phyloP scores from a whole-genome alignment of 2,113 vertebrate genomes.

The Esox niger region DNA sequence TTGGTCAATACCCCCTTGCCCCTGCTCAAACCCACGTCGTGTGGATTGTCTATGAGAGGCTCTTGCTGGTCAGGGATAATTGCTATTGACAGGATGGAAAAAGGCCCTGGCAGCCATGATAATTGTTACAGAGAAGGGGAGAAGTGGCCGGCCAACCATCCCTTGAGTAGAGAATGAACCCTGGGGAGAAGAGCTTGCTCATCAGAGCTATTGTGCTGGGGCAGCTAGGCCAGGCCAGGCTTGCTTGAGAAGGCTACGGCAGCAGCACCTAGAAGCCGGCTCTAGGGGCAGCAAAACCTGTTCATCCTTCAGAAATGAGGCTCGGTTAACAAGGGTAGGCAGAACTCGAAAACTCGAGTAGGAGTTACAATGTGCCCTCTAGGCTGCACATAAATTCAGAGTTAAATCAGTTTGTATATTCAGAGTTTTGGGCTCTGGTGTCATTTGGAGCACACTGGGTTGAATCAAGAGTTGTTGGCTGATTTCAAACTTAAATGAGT shows the following conservation, averaged over 20 bases:
- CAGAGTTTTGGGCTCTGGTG: too few species aligned
- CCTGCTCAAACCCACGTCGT: slow-evolving; percentile 13
- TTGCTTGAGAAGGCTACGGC: slow-evolving; percentile 8
- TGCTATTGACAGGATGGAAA: slow-evolving; percentile 71
- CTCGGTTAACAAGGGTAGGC: slow-evolving; percentile 50
- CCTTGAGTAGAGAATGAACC: slow-evolving; percentile 38
- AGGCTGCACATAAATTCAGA: too few species aligned
- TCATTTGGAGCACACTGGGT: too few species aligned
- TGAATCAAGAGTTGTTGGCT: too few species aligned
- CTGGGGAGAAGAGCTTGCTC: slow-evolving; percentile 47
- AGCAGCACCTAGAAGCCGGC: slow-evolving; percentile 33
- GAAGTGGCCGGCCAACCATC: slow-evolving; percentile 41
- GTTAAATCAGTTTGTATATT: too few species aligned
- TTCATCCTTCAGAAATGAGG: slow-evolving; percentile 45
- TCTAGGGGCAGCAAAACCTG: slow-evolving; percentile 40
- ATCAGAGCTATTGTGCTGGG: slow-evolving; percentile 30
- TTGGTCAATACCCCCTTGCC: slow-evolving; percentile 18
- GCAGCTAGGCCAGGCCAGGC: slow-evolving; percentile 41
- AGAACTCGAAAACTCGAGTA: slow-evolving; percentile 57
- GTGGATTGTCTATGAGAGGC: slow-evolving; percentile 50
- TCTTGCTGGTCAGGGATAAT: slow-evolving; percentile 63
- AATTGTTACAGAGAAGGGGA: slow-evolving; percentile 63
- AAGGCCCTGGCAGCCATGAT: slow-evolving; percentile 61
- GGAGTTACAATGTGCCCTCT: too few species aligned
- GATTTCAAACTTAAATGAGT: too few species aligned